Percentiles rank a stretch among this genome's conserved stretches.
Conservation (phyloP, 2,113 vertebrate genomes). For the Elephantulus edwardii region DNA sequence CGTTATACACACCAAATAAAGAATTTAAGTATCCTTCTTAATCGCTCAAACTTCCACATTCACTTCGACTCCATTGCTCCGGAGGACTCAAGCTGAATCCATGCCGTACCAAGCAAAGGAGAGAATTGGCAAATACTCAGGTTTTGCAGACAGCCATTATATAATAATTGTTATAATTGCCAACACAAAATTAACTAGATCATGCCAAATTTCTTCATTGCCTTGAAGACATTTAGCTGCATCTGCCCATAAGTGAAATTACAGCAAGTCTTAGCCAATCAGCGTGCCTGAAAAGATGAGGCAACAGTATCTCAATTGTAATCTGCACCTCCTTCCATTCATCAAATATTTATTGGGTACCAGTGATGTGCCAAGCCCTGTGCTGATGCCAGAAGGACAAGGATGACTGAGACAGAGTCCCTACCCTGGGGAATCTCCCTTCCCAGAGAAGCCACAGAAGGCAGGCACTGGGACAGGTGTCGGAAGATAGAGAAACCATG, state of each 20-base stretch:
- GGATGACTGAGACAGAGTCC: conserved; percentile 17
- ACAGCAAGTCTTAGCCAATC: conserved; percentile 38
- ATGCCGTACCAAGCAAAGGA: background rate
- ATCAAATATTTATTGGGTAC: conserved; percentile 38
- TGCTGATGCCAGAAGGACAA: conserved; percentile 34
- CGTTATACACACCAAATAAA: background rate
- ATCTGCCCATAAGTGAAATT: conserved; percentile 39
- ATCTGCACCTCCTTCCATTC: conserved; percentile 46
- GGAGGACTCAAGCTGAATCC: background rate
- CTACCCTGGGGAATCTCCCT: conserved; percentile 35
- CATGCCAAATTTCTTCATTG: conserved; percentile 43
- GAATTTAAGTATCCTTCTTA: background rate
- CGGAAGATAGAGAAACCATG: background rate
- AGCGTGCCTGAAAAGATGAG: conserved; percentile 15
- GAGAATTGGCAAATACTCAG: background rate
- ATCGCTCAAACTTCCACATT: background rate
- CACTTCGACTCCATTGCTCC: background rate
- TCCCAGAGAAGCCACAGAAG: background rate
- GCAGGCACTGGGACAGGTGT: background rate
- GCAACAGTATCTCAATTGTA: conserved; percentile 27
- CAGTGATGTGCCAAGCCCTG: conserved; percentile 1
- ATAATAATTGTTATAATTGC: background rate
- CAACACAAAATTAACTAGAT: conserved; percentile 45
- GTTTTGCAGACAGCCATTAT: background rate
- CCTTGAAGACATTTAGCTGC: conserved; percentile 45